Evolutionary conservation across 2,113 vertebrate genomes (phyloP).

Genomic region (Galeopterus variegatus): DNA sequence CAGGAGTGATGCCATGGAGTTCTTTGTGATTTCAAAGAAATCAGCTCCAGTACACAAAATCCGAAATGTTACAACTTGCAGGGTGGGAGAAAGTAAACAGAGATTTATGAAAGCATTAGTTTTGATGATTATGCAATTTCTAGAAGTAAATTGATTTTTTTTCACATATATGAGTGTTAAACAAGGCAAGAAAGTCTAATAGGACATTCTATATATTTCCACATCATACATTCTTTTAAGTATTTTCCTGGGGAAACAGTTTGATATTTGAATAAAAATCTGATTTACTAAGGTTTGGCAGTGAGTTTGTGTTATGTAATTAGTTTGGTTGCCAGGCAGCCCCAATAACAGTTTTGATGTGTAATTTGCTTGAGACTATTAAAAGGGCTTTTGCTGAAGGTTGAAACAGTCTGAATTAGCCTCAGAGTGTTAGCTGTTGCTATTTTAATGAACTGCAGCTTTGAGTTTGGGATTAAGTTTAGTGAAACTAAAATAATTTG

Average conservation of each 20-base stretch:
- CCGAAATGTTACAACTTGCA: not conserved
- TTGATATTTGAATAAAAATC: conserved; percentile 73
- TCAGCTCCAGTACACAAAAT: conserved; percentile 48
- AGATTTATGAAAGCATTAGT: not conserved
- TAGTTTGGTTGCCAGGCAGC: conserved; percentile 81
- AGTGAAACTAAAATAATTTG: conserved; percentile 70
- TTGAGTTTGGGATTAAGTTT: conserved; percentile 55
- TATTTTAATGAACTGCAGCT: conserved; percentile 74
- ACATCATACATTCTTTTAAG: not conserved
- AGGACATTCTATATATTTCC: conserved; percentile 36
- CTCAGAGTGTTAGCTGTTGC: conserved; percentile 59
- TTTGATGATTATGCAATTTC: conserved; percentile 55
- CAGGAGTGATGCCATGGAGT: conserved; percentile 9
- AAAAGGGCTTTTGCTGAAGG: conserved; percentile 80
- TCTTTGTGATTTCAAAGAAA: conserved; percentile 63
- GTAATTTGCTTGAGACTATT: conserved; percentile 82
- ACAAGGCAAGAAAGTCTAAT: not conserved
- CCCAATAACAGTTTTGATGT: conserved; percentile 71
- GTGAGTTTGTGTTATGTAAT: conserved; percentile 70
- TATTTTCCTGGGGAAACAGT: conserved; percentile 31
- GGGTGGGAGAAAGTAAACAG: not conserved
- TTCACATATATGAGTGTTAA: not conserved
- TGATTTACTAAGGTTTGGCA: conserved; percentile 75
- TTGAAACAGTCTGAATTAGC: conserved; percentile 75
- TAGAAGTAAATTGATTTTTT: not conserved